phyloP scores from a whole-genome alignment of 2,888 invertebrate species.

The Plagiodera versicolora region DNA sequence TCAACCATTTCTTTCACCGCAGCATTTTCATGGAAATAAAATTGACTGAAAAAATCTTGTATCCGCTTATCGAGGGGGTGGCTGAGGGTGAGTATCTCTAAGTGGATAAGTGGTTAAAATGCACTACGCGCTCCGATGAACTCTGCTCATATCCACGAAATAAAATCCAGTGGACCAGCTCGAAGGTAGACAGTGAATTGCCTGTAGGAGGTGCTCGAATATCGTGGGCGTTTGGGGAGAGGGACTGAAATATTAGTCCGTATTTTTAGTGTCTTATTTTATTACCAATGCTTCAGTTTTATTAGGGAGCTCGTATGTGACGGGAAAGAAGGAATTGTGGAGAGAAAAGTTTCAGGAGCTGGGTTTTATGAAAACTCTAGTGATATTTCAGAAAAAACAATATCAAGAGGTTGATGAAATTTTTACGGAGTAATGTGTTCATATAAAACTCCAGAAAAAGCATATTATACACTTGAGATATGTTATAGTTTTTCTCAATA shows the following conservation, averaged over 20 bases:
- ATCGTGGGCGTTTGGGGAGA: slow-evolving; percentile 34
- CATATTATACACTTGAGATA: no score
- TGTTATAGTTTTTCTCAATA: no score
- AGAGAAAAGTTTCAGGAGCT: not conserved
- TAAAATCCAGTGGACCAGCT: slow-evolving; percentile 44
- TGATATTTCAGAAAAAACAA: no score
- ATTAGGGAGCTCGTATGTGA: slow-evolving; percentile 46
- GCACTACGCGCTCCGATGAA: slow-evolving; percentile 53
- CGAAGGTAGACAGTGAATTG: slow-evolving; percentile 11
- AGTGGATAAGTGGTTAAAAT: slow-evolving; percentile 53
- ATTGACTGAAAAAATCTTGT: slow-evolving; percentile 32
- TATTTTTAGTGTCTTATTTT: slow-evolving; percentile 54
- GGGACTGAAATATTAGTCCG: slow-evolving; percentile 51
- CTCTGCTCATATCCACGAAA: slow-evolving; percentile 50
- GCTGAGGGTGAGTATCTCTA: slow-evolving; percentile 26
- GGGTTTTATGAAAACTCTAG: not conserved
- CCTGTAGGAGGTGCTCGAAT: slow-evolving; percentile 5
- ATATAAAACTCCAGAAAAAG: no score
- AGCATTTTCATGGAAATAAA: slow-evolving; percentile 15
- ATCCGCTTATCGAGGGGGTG: slow-evolving; percentile 23
- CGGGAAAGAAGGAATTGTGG: slow-evolving; percentile 1
- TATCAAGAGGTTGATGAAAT: no score
- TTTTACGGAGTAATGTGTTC: no score
- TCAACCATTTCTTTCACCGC: no score
- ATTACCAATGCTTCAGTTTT: slow-evolving; percentile 50